phyloP scores from a whole-genome alignment of 2,797 vertebrate genomes.

The Cossypha polioptera region DNA sequence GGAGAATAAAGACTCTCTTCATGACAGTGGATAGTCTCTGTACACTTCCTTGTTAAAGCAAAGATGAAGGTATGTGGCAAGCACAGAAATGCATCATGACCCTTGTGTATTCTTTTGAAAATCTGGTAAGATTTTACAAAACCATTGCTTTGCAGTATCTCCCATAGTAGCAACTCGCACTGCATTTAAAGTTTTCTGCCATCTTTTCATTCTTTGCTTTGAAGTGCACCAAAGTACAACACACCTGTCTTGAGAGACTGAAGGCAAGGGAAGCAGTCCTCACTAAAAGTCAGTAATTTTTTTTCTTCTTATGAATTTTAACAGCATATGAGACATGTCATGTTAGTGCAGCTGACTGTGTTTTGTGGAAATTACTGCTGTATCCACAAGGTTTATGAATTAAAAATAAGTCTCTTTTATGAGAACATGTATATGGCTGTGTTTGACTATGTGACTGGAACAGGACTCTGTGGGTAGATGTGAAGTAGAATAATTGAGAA shows the following conservation, averaged over 20 bases:
- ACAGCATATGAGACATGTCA: neutral
- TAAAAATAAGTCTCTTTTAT: neutral
- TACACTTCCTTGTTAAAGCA: constrained; percentile 40
- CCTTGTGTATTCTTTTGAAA: neutral
- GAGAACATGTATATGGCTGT: neutral
- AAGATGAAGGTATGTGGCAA: neutral
- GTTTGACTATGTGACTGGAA: neutral
- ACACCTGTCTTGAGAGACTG: neutral
- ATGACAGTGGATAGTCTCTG: constrained; percentile 13
- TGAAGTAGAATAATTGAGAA: neutral
- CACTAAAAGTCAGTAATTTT: neutral
- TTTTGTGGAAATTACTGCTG: neutral
- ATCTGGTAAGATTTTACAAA: neutral
- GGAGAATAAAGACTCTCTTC: constrained; percentile 13
- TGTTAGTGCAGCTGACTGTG: neutral
- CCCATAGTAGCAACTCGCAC: neutral
- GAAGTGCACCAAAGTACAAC: neutral
- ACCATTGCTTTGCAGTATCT: neutral
- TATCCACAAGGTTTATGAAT: neutral
- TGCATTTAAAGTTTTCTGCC: neutral
- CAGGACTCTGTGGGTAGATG: neutral
- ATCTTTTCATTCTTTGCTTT: neutral
- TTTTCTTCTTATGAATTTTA: neutral
- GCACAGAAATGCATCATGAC: neutral
- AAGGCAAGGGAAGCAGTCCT: neutral